Conservation (phyloP, 53 echinoderm and acorn worm species). For the Holothuria scabra region DNA sequence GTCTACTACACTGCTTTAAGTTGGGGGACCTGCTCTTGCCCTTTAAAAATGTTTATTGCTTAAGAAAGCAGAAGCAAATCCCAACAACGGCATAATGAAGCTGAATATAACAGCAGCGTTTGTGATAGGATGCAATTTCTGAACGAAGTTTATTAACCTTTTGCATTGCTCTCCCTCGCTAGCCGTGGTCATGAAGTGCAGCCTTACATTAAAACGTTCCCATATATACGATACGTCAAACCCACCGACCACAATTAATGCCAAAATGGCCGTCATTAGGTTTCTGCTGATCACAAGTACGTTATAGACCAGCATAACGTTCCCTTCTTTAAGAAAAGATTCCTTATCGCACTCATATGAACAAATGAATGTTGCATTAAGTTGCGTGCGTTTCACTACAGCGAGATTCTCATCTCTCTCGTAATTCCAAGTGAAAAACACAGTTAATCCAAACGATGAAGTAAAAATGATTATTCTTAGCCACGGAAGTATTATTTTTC, state of each 20-base stretch:
- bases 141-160: neutral
- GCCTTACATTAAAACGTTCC: neutral
- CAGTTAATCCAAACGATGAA: slow-evolving; percentile 30
- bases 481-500: slow-evolving; percentile 3
- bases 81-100: neutral
- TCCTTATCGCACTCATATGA: neutral
- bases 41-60: neutral
- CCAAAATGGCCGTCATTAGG: slow-evolving; percentile 9
- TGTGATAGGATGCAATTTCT: slow-evolving; percentile 1
- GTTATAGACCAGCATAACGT: neutral
- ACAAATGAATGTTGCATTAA: neutral
- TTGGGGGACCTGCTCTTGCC: no score
- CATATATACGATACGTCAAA: slow-evolving; percentile 17
- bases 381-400: neutral
- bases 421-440: slow-evolving; percentile 37
- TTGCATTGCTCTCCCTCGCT: neutral
- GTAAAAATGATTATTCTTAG: slow-evolving; percentile 12
- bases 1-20: no score
- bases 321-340: neutral
- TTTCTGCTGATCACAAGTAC: neutral
- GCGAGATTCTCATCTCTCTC: neutral
- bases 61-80: neutral
- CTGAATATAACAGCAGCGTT: neutral
- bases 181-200: neutral
- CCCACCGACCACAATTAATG: neutral